phyloP scores from a whole-genome alignment of 2,113 vertebrate genomes.

The Cygnus buccinator region DNA sequence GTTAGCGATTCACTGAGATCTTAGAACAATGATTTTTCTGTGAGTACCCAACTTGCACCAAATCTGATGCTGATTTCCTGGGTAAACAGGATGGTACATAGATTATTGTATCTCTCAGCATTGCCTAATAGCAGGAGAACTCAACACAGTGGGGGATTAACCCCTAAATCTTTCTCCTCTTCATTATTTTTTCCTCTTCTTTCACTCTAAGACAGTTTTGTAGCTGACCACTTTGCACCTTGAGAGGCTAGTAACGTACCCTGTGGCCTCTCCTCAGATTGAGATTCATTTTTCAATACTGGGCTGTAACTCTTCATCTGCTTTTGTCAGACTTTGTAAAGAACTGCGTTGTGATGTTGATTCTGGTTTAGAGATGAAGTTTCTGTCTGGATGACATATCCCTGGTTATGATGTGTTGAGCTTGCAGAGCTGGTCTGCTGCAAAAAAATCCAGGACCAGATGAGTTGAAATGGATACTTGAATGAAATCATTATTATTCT shows the following conservation, averaged over 20 bases:
- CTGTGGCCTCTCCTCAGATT: neutral
- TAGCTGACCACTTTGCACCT: neutral
- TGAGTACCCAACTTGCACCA: neutral
- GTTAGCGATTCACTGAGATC: neutral
- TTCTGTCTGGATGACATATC: neutral
- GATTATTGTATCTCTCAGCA: neutral
- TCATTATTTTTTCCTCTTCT: neutral
- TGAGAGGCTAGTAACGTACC: neutral
- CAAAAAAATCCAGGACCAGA: neutral
- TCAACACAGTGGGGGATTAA: neutral
- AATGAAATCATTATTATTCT: constrained; percentile 47
- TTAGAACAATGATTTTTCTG: neutral
- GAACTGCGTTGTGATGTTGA: neutral
- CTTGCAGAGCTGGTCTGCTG: neutral
- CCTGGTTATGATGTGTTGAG: neutral
- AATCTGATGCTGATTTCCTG: neutral
- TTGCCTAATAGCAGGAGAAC: neutral
- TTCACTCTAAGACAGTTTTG: neutral
- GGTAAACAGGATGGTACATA: neutral
- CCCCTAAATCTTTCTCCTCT: neutral
- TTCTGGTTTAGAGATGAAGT: constrained; percentile 13
- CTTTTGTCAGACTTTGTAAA: neutral
- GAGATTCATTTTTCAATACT: neutral
- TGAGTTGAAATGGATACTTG: constrained; percentile 44
- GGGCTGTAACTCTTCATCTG: neutral